A percentile compares a stretch with the other conserved stretches of the same genome.
phyloP scores from a whole-genome alignment of 2,113 vertebrate species.

The Myxocyprinus asiaticus region DNA sequence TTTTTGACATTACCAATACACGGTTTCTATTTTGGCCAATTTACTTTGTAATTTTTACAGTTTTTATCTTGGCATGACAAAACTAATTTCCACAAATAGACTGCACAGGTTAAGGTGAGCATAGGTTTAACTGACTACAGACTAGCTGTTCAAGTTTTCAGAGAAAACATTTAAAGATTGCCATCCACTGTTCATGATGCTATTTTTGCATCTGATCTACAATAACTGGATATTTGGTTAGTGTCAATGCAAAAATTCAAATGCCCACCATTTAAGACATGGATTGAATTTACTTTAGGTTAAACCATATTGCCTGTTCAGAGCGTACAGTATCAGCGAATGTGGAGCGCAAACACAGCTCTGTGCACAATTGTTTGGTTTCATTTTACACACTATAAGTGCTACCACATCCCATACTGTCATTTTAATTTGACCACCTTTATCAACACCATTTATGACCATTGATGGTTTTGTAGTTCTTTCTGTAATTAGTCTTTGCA shows the following conservation, averaged over 20 bases:
- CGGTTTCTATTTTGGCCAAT: slow-evolving; percentile 27
- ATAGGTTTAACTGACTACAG: background rate
- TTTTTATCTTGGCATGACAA: slow-evolving; percentile 3
- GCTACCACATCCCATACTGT: background rate
- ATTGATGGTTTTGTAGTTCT: slow-evolving; percentile 1
- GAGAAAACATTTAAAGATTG: slow-evolving; percentile 1
- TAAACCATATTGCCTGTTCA: slow-evolving; percentile 15
- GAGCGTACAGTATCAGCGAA: slow-evolving; percentile 11
- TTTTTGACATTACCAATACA: slow-evolving; percentile 58
- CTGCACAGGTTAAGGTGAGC: background rate
- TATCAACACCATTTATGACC: slow-evolving; percentile 20
- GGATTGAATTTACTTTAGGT: background rate
- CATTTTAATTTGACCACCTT: slow-evolving; percentile 21
- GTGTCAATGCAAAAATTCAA: slow-evolving; percentile 21
- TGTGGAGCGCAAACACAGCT: slow-evolving; percentile 6
- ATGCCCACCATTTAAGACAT: background rate
- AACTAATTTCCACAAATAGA: background rate
- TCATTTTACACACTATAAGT: background rate
- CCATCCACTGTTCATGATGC: background rate
- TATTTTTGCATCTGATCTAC: background rate
- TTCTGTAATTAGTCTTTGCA: background rate
- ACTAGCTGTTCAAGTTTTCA: slow-evolving; percentile 8
- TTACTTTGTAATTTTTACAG: slow-evolving; percentile 19
- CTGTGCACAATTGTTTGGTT: slow-evolving; percentile 2
- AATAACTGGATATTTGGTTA: slow-evolving; percentile 45